Evolutionary conservation across 2,888 invertebrate genomes (phyloP), one percentile per base, ranked within the genome.

Genomic region (Bellardia bayeri): DNA sequence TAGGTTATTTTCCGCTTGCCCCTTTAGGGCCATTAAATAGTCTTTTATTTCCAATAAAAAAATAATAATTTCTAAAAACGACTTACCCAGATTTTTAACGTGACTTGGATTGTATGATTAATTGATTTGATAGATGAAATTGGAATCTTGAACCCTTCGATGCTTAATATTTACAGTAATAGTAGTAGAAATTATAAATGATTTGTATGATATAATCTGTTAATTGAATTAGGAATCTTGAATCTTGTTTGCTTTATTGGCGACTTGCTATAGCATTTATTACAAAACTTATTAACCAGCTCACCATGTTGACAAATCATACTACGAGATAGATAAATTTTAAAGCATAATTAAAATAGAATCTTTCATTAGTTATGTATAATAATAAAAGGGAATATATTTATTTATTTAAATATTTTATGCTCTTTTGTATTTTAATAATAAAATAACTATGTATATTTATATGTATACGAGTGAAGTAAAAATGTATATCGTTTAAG

Each of bases 391-490:
- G 45, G 42, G 58, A 54, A 78, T 75, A 56, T 49, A 51, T 51
- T 51, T 7, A 56, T 54, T 51, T 11, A 72, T 86, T 82, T 56
- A 83, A 80, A 81, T 84, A 75, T 79, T 74, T 61, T 80, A 54
- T 30, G 37, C 5, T 64, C 80, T 76, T 82, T 79, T 86, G 56
- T 69, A 76, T 16, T 51, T 63, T 58, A 66, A 61, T 63, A 71
- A 69, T 76, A 63, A 78, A 82, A 72, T 81, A 81, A 66, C 56
- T 81, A 81, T 45, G 42, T 79, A 54, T 83, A n/a, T 64, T 14
- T 76, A 64, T 79, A 54, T 58, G 23, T 64, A 78, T 23, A 23
- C 23, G 1, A 23, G 23, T 23, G 23, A 23, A 23, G 23, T 23
- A 23, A 23, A 23, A 1, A 23, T 23, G 23, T 23, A 23, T 23